Evolutionary conservation across 2,113 vertebrate species (phyloP).

Genomic region (Phaetusa simplex): DNA sequence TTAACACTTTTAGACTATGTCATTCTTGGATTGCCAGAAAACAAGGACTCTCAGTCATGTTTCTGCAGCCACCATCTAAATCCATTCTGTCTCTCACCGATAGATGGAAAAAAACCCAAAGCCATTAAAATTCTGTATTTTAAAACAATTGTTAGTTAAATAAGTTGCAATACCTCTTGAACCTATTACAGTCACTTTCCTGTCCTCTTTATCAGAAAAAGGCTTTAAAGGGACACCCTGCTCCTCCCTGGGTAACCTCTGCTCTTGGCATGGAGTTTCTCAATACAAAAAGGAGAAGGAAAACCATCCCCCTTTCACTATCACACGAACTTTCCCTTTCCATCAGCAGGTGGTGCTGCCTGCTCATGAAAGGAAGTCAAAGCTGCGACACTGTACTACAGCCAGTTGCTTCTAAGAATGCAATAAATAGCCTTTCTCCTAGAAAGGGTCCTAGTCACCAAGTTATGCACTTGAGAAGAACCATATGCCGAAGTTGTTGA

Average conservation of each 20-base stretch:
- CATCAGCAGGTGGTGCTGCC: slow-evolving; percentile 40
- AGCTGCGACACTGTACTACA: accelerated
- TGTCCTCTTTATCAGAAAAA: neutral
- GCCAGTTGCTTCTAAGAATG: accelerated
- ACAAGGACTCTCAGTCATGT: neutral
- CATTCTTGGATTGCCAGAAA: neutral
- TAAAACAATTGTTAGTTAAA: neutral
- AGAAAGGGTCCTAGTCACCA: neutral
- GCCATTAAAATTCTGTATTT: neutral
- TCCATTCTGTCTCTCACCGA: neutral
- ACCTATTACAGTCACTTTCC: neutral
- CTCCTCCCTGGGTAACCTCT: neutral
- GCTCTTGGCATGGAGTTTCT: neutral
- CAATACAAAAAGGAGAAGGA: neutral
- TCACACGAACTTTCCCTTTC: neutral
- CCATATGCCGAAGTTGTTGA: neutral
- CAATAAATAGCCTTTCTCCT: neutral
- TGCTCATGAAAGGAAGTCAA: neutral
- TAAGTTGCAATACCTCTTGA: neutral
- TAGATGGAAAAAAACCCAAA: neutral
- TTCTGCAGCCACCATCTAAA: neutral
- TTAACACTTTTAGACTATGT: neutral
- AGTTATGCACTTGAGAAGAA: neutral
- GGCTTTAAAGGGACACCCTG: neutral
- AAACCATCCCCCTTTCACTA: neutral